Base-by-base conservation (phyloP, 2,113 vertebrate species). In the Corydoras maculifer region DNA sequence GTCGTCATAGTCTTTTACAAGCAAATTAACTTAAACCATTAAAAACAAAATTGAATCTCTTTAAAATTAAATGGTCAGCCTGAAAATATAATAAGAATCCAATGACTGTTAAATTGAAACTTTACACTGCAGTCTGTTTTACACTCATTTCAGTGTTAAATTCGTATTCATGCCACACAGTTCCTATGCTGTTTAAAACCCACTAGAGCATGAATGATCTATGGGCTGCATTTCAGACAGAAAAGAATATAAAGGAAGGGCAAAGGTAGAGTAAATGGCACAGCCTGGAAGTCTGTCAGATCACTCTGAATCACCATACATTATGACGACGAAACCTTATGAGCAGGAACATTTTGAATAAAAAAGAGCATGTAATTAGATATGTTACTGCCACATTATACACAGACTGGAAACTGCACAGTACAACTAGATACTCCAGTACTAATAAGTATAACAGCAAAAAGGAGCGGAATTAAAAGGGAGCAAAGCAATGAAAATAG, bases 141-240 rank as follows among this genome's bases (percentile, higher is more conserved):
- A 35, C 63, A 73, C 51, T 59, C 8, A 60, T 59, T 53, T 35
- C 70, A 60, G 35, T 49, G 25, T 29, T 18, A 13, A 59, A 9
- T 72, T 51, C 65, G 62, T 65, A 66, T 66, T 73, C 63, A 8
- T 7, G 55, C 55, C 55, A 49, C 70, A 60, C 9, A 60, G 18
- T 32, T 31, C 14, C 2, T 25, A 13, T 66, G 55, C 13, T 55
- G 48, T 35, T 67, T 73, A 67, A 66, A 67, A 62, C 49, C 58
- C 58, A 64, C 29, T 64, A 18, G 31, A n/a, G 64, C 64, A 73
- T 67, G 64, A 67, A 67, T 73, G 72, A 73, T 67, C 57, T 67
- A 73, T 67, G 57, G 31, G 71, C 64, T 67, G 58, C 49, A 48
- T 73, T 73, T 73, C 58, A 51, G 51, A 66, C 61, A 59, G 13